Evolutionary conservation across 2,888 invertebrate genomes (phyloP), one percentile per base, ranked within the genome.

Genomic region (Troglohyphantes excavatus): DNA sequence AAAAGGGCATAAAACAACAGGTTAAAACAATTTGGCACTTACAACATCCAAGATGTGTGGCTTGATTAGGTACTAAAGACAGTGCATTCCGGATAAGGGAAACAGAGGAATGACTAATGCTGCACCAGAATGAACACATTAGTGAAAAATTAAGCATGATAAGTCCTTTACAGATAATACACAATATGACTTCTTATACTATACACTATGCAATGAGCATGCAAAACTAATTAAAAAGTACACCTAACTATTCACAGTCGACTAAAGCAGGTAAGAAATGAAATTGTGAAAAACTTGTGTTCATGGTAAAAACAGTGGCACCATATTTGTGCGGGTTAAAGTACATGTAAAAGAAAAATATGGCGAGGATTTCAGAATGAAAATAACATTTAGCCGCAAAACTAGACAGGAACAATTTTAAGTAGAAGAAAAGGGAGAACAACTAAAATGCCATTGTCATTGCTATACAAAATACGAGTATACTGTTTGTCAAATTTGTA

Each of bases 141-240:
- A 11, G 7, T 39, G 39, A 39, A 13, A 39, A 7, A 11, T 13
- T 13, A 53, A 13, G n/a, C 17, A n/a, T 53, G 53, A n/a, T 13
- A 53, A n/a, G 17, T n/a, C 53, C 53, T 53, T 53, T 13, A 53
- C 53, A 53, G 53, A n/a, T n/a, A 53, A 2, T 17, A 53, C 53
- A 53, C n/a, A n/a, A n/a, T n/a, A n/a, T n/a, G n/a, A n/a, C n/a
- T n/a, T n/a, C n/a, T n/a, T n/a, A n/a, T 53, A 5, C 53, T 17
- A 2, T 1, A 53, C 53, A 53, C 17, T 53, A 13, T n/a, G n/a
- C 13, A 53, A n/a, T 53, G n/a, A 53, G n/a, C 53, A 53, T 53
- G 53, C 53, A 53, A 53, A 53, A 17, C n/a, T n/a, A 53, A 53
- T n/a, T n/a, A 53, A 53, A 53, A 53, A 53, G n/a, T 53, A 53